Evolutionary conservation across 2,113 vertebrate species (phyloP).

Genomic region (Siniperca chuatsi): DNA sequence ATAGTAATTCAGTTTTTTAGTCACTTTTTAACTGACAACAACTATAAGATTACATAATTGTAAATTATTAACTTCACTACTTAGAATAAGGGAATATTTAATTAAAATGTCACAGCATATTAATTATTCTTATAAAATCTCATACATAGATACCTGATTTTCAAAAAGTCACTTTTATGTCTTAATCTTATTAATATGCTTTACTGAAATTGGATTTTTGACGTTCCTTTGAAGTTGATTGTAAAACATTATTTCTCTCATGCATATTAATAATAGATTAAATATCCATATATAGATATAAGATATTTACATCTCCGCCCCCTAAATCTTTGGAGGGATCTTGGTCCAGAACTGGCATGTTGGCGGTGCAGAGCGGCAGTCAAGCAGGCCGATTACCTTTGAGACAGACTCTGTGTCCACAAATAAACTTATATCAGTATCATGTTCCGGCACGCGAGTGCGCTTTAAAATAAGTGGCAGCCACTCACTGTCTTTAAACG

Average conservation of each 20-base stretch:
- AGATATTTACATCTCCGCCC: slow-evolving; percentile 77
- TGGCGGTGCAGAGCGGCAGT: slow-evolving; percentile 39
- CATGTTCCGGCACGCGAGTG: neutral
- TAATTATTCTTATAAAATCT: neutral
- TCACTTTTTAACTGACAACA: neutral
- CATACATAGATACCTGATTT: neutral
- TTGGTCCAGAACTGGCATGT: slow-evolving; percentile 80
- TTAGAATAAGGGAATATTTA: neutral
- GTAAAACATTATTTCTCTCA: neutral
- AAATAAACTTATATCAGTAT: slow-evolving; percentile 27
- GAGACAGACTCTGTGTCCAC: slow-evolving; percentile 33
- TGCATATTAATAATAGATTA: slow-evolving; percentile 12
- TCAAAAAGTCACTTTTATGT: neutral
- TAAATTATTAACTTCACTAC: neutral
- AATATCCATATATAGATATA: neutral
- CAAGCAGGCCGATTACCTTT: slow-evolving; percentile 28
- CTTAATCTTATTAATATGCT: neutral
- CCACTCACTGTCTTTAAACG: neutral
- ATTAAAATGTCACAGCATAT: neutral
- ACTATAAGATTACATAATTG: neutral
- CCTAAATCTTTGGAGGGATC: slow-evolving; percentile 69
- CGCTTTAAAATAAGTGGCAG: neutral
- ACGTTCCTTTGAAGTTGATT: neutral
- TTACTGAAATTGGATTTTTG: neutral
- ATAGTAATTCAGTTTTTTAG: neutral